Conservation (phyloP, 2,888 invertebrate species). For the Drosophila anomalipes region DNA sequence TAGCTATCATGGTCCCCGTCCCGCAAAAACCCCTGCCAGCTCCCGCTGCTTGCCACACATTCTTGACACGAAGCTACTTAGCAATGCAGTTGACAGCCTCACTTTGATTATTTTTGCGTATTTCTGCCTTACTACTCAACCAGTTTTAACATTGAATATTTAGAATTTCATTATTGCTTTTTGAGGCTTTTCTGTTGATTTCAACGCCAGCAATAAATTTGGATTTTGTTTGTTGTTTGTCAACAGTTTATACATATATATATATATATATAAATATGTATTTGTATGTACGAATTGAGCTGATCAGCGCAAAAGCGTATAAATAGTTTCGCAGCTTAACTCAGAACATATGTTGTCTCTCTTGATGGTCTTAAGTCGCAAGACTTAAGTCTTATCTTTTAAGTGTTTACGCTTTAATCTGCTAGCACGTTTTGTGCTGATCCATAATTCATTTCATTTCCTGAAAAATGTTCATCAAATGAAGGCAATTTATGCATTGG, state of each 20-base stretch:
- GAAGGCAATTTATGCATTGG: slow-evolving; percentile 36
- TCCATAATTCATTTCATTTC: slow-evolving; percentile 63
- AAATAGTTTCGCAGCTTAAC: slow-evolving; percentile 23
- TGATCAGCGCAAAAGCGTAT: background rate
- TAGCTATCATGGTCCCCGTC: slow-evolving; percentile 10
- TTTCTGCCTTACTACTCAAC: slow-evolving; percentile 49
- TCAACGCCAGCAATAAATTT: slow-evolving; percentile 41
- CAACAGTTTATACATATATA: slow-evolving; percentile 35
- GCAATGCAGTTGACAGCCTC: slow-evolving; percentile 72
- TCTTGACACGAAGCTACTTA: slow-evolving; percentile 54
- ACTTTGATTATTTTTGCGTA: slow-evolving; percentile 61
- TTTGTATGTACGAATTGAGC: background rate
- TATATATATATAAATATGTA: background rate
- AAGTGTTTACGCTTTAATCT: slow-evolving; percentile 51
- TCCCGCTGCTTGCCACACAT: background rate
- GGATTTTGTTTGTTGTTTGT: slow-evolving; percentile 47
- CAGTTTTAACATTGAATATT: slow-evolving; percentile 72
- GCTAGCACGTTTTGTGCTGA: slow-evolving; percentile 22
- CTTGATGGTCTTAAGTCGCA: slow-evolving; percentile 15
- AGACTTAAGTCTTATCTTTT: background rate
- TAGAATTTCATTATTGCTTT: slow-evolving; percentile 45
- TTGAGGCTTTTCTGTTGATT: slow-evolving; percentile 23
- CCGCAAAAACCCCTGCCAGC: background rate
- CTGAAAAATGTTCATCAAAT: slow-evolving; percentile 64
- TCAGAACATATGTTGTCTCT: slow-evolving; percentile 51